Evolutionary conservation across 2,888 invertebrate genomes (phyloP).

Genomic region (Nemotelus nigrinus): DNA sequence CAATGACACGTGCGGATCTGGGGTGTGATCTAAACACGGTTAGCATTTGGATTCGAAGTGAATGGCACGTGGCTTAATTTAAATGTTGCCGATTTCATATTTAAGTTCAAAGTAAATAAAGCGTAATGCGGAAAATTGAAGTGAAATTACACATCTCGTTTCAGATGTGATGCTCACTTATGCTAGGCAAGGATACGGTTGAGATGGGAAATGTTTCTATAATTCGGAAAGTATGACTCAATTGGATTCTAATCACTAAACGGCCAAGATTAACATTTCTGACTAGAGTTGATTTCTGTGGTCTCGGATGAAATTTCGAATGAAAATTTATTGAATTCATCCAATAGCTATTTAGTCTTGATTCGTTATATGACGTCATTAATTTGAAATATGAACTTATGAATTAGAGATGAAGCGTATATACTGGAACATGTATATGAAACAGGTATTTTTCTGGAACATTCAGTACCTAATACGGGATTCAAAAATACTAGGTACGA

Average conservation of each 20-base stretch:
- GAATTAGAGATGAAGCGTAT: too few species aligned
- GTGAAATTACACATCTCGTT: conserved; percentile 45
- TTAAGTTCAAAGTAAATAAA: conserved; percentile 42
- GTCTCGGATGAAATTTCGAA: too few species aligned
- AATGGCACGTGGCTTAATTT: conserved; percentile 43
- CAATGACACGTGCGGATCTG: conserved; percentile 39
- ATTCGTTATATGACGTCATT: too few species aligned
- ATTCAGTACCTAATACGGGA: too few species aligned
- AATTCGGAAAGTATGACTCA: conserved; percentile 26
- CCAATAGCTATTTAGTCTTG: too few species aligned
- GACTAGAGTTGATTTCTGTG: too few species aligned
- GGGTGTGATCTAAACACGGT: conserved; percentile 36
- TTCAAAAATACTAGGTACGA: too few species aligned
- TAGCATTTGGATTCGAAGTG: conserved; percentile 3
- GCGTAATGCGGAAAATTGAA: conserved; percentile 48
- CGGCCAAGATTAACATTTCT: background rate
- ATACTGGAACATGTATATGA: too few species aligned
- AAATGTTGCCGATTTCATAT: conserved; percentile 40
- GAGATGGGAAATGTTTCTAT: conserved; percentile 20
- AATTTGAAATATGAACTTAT: too few species aligned
- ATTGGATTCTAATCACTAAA: background rate
- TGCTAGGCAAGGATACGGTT: background rate
- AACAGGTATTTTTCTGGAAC: too few species aligned
- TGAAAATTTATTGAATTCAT: too few species aligned
- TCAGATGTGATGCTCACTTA: conserved; percentile 15